A percentile compares a stretch with the other conserved stretches of the same genome.
Evolutionary conservation across 2,888 invertebrate species (phyloP).

Genomic region (Panopea generosa): DNA sequence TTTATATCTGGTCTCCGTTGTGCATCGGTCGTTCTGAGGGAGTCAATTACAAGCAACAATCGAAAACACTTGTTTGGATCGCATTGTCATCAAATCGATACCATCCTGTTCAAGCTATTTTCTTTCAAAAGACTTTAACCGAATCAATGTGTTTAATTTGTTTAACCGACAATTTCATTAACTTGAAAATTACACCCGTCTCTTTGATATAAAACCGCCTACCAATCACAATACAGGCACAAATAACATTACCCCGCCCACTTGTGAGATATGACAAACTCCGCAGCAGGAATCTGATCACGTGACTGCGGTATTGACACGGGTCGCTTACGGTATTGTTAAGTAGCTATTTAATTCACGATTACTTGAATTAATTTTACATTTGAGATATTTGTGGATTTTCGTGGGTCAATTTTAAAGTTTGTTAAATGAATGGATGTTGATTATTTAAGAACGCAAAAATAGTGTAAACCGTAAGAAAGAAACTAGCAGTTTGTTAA

Average conservation of each 20-base stretch:
- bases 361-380: conserved; percentile 49
- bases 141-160: conserved; percentile 37
- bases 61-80: background rate
- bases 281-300: conserved; percentile 44
- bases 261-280: conserved; percentile 37
- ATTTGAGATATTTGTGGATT: conserved; percentile 52
- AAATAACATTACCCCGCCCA: conserved; percentile 21
- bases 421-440: no score
- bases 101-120: conserved; percentile 10
- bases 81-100: conserved; percentile 12
- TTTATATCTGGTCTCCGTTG: no score
- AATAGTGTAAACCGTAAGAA: no score
- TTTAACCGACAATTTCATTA: conserved; percentile 52
- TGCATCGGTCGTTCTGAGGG: no score
- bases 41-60: no score
- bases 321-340: conserved; percentile 44
- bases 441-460: no score
- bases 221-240: conserved; percentile 29
- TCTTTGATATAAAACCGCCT: conserved; percentile 40
- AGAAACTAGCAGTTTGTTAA: no score
- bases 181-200: conserved; percentile 51
- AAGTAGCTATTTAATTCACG: conserved; percentile 53
- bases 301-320: conserved; percentile 30
- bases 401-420: conserved; percentile 5
- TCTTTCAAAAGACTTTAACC: conserved; percentile 5